These are phyloP conservation scores for Idaea straminata DNA, from an alignment of 2,888 invertebrate genomes.

Conservation along the genomic window DNA sequence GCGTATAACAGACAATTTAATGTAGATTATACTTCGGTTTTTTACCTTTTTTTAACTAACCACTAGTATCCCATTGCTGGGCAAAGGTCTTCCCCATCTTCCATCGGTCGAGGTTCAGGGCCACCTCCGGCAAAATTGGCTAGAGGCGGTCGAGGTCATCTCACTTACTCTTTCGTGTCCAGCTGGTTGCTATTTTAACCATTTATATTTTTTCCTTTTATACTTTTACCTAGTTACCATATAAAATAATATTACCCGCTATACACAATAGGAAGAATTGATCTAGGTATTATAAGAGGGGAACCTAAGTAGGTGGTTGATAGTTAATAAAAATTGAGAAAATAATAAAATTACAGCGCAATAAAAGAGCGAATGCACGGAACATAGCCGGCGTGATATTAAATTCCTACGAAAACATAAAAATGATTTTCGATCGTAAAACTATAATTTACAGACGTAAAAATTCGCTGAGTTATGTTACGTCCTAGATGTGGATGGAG, in stretches of 20 bases:
- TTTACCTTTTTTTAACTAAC: too few relatives aligned
- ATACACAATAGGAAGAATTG: slow-evolving; percentile 43
- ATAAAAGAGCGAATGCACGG: slow-evolving; percentile 76
- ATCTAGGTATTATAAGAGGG: slow-evolving; percentile 45
- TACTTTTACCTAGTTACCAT: neutral
- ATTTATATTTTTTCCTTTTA: neutral
- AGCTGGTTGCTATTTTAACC: neutral
- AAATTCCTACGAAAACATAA: slow-evolving; percentile 79
- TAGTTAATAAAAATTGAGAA: slow-evolving; percentile 80
- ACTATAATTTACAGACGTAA: slow-evolving; percentile 81
- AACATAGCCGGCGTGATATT: slow-evolving; percentile 78
- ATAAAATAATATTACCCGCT: slow-evolving; percentile 9
- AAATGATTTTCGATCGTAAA: slow-evolving; percentile 81
- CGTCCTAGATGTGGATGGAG: slow-evolving; percentile 45
- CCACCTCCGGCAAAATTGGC: too few relatives aligned
- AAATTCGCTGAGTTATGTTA: slow-evolving; percentile 76
- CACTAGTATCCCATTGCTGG: too few relatives aligned
- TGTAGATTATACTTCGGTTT: too few relatives aligned
- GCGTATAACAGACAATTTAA: too few relatives aligned
- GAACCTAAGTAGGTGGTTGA: slow-evolving; percentile 70
- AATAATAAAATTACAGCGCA: slow-evolving; percentile 80
- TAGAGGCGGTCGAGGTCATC: too few relatives aligned
- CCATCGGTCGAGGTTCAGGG: too few relatives aligned
- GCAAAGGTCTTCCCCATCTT: too few relatives aligned
- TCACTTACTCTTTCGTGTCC: too few relatives aligned